These are phyloP conservation scores for Tetrao urogallus DNA, from an alignment of 2,113 vertebrate genomes.

Conservation along the genomic window DNA sequence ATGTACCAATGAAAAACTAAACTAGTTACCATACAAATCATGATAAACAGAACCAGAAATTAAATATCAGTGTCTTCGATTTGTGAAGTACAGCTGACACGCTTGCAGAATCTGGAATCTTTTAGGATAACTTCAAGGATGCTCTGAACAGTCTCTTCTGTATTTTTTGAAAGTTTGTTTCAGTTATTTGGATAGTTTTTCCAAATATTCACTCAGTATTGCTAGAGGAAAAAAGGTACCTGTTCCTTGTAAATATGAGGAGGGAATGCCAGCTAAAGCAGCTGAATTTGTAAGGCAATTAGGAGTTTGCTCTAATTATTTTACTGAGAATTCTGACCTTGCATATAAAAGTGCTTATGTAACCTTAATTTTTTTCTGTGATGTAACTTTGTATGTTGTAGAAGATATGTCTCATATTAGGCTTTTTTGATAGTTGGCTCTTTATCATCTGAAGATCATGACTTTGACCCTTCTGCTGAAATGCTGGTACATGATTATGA, in stretches of 20 bases:
- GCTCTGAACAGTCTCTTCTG: background rate
- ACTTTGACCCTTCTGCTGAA: slow-evolving; percentile 97
- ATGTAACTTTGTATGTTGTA: background rate
- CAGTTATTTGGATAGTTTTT: background rate
- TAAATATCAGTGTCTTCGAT: background rate
- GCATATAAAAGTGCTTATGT: background rate
- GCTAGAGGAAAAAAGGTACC: background rate
- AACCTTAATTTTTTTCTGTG: background rate
- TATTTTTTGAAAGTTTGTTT: background rate
- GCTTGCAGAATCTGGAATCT: background rate
- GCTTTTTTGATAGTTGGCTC: slow-evolving; percentile 87
- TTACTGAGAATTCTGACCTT: background rate
- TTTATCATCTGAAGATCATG: slow-evolving; percentile 98
- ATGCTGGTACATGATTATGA: slow-evolving; percentile 98
- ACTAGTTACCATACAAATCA: background rate
- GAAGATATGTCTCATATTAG: slow-evolving; percentile 8
- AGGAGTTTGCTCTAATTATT: background rate
- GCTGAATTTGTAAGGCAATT: background rate
- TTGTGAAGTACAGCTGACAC: background rate
- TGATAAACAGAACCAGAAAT: background rate
- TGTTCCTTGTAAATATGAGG: background rate
- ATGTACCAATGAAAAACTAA: background rate
- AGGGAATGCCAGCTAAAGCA: background rate
- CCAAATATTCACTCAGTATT: background rate
- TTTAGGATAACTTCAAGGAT: background rate